Evolutionary conservation across 2,113 vertebrate species (phyloP).

Genomic region (Alligator sinensis): DNA sequence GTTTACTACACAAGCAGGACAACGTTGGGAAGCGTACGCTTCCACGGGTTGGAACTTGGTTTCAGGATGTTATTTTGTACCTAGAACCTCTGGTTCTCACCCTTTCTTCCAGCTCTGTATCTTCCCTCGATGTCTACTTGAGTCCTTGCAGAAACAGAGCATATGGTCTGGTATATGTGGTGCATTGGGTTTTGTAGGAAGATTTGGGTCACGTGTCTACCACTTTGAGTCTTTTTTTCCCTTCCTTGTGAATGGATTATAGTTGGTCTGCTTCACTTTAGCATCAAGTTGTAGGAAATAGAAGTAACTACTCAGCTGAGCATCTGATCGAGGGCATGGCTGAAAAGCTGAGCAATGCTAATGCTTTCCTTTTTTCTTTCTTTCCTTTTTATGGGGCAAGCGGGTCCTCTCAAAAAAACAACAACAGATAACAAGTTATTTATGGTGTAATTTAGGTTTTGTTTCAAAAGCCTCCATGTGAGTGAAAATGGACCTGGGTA

Average conservation of each 20-base stretch:
- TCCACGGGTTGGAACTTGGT: neutral
- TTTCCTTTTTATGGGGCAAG: neutral
- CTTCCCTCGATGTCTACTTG: neutral
- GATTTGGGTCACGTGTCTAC: conserved; percentile 66
- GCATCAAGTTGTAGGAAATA: conserved; percentile 10
- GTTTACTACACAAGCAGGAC: neutral
- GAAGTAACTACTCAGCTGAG: fast-evolving
- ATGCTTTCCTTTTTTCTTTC: neutral
- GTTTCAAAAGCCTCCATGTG: neutral
- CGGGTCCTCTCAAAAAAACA: neutral
- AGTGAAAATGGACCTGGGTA: neutral
- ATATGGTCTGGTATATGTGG: neutral
- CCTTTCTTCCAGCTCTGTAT: neutral
- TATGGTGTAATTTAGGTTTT: neutral
- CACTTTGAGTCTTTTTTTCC: conserved; percentile 55
- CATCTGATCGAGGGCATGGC: neutral
- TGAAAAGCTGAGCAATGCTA: neutral
- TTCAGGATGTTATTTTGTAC: neutral
- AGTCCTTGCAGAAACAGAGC: neutral
- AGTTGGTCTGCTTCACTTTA: conserved; percentile 7
- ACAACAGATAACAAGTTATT: neutral
- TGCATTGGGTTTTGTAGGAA: conserved; percentile 44
- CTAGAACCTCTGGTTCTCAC: neutral
- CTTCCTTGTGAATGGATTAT: conserved; percentile 29
- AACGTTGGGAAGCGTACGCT: neutral